These are phyloP conservation scores for Sminthurides aquaticus DNA, from an alignment of 2,888 invertebrate genomes.

Conservation along the genomic window DNA sequence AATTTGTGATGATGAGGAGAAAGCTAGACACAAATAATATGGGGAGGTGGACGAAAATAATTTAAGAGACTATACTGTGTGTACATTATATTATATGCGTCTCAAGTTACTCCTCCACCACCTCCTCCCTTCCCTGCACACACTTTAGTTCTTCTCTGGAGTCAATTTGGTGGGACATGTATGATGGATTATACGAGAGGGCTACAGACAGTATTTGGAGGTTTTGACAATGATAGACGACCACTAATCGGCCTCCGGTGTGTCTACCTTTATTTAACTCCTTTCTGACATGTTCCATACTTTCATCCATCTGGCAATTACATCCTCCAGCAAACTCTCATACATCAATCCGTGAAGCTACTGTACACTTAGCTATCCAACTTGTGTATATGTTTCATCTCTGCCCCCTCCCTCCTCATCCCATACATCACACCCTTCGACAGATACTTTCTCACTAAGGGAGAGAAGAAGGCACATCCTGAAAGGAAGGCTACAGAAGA, in stretches of 20 bases:
- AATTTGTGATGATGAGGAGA: no score
- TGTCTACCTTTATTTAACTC: slow-evolving; percentile 28
- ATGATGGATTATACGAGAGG: slow-evolving; percentile 36
- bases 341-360: background rate
- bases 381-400: background rate
- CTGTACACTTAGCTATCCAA: background rate
- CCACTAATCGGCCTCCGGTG: slow-evolving; percentile 39
- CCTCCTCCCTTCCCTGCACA: background rate
- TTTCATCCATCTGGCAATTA: slow-evolving; percentile 19
- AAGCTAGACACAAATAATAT: no score
- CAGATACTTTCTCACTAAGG: background rate
- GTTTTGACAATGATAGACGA: slow-evolving; percentile 41
- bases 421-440: background rate
- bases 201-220: slow-evolving; percentile 6
- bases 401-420: background rate
- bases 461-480: no score
- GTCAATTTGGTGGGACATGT: slow-evolving; percentile 13
- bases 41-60: no score
- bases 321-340: slow-evolving; percentile 17
- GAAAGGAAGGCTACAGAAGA: no score
- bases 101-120: background rate
- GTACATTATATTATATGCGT: background rate
- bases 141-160: background rate
- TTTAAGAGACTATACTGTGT: no score
- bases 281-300: slow-evolving; percentile 19